phyloP scores from a whole-genome alignment of 2,888 invertebrate species.

The Diploptera punctata region DNA sequence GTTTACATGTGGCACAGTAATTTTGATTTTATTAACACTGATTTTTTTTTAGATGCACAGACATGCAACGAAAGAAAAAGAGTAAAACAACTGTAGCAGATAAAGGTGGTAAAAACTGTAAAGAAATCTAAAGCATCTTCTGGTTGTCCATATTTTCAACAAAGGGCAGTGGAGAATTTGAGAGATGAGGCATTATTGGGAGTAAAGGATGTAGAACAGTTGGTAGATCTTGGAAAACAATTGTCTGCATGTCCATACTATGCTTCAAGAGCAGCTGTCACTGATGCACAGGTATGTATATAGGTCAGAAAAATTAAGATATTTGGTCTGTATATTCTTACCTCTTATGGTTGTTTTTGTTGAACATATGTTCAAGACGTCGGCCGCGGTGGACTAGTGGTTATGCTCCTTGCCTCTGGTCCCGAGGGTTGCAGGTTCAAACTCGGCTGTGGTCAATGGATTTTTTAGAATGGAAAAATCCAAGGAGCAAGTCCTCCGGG shows the following conservation, averaged over 20 bases:
- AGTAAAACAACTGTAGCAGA: conserved; percentile 62
- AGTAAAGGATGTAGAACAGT: conserved; percentile 88
- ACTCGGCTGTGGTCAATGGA: too few species aligned
- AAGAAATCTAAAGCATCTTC: conserved; percentile 64
- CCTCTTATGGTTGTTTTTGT: too few species aligned
- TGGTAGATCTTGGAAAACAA: conserved; percentile 71
- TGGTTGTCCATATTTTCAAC: conserved; percentile 74
- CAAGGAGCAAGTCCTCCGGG: too few species aligned
- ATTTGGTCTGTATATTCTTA: too few species aligned
- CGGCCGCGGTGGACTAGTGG: too few species aligned
- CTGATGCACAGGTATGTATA: conserved; percentile 82
- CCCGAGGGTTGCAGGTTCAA: too few species aligned
- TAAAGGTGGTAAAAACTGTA: conserved; percentile 64
- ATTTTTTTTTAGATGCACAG: conserved; percentile 70
- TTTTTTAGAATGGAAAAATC: too few species aligned
- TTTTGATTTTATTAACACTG: too few species aligned
- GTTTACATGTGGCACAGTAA: too few species aligned
- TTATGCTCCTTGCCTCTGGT: too few species aligned
- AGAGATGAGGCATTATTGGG: conserved; percentile 70
- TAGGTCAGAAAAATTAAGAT: too few species aligned
- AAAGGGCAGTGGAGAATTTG: conserved; percentile 66
- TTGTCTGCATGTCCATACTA: conserved; percentile 93
- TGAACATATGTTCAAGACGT: too few species aligned
- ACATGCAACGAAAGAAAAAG: conserved; percentile 73
- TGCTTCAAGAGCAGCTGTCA: conserved; percentile 80